Evolutionary conservation across 1,140 invertebrate species (phyloP).

Genomic region (Whitmania pigra): DNA sequence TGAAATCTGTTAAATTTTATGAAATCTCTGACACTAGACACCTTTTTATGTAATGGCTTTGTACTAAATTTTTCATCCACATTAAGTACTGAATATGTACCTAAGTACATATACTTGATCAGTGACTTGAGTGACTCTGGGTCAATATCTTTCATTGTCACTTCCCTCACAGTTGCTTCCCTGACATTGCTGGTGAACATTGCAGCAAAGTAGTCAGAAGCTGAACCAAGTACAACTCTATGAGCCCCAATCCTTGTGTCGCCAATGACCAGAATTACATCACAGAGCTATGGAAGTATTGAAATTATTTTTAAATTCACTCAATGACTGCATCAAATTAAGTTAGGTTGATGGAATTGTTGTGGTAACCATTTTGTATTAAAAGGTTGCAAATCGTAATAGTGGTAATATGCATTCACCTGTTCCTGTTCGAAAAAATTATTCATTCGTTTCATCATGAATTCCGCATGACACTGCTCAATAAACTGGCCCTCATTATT

Average conservation of each 20-base stretch:
- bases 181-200: constrained; percentile 79
- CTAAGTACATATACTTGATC: constrained; percentile 67
- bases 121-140: constrained; percentile 67
- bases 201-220: constrained; percentile 83
- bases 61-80: too few species aligned
- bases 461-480: neutral
- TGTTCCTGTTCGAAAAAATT: neutral
- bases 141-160: constrained; percentile 68
- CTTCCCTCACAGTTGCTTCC: constrained; percentile 67
- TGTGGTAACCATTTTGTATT: neutral
- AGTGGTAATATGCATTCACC: neutral
- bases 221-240: constrained; percentile 66
- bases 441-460: constrained; percentile 19
- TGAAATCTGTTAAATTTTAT: too few species aligned
- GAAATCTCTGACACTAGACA: too few species aligned
- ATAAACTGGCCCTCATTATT: neutral
- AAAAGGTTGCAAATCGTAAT: constrained; percentile 5
- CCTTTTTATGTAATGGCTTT: too few species aligned
- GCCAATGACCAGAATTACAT: constrained; percentile 40
- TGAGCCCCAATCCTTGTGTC: constrained; percentile 53
- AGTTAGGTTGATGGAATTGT: neutral
- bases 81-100: constrained; percentile 12
- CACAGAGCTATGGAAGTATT: constrained; percentile 29
- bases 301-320: neutral
- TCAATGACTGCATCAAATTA: neutral